Conservation (phyloP, 2,113 vertebrate species). For the Suricata suricatta region DNA sequence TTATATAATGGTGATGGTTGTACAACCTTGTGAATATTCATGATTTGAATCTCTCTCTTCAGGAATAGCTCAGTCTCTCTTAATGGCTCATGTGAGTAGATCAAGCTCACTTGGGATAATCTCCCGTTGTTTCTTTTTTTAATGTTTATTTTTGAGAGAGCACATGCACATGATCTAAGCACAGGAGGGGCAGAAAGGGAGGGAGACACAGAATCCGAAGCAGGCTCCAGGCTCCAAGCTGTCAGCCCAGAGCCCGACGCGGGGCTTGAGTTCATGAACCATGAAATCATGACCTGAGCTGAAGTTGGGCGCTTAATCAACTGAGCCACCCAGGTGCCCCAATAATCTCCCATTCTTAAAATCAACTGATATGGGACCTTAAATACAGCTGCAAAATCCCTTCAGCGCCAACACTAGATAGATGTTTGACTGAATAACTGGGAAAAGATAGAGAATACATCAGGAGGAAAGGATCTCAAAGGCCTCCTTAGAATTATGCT, state of each 20-base stretch:
- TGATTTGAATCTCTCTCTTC: background rate
- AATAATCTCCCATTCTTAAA: background rate
- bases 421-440: background rate
- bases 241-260: no score
- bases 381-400: background rate
- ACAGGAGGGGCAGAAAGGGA: no score
- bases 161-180: no score
- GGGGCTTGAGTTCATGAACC: no score
- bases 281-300: no score
- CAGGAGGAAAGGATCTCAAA: background rate
- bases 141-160: no score
- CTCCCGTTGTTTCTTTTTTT: no score
- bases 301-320: no score
- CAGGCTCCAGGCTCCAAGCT: no score
- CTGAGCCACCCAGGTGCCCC: no score
- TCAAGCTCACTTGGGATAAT: background rate
- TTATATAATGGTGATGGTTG: background rate
- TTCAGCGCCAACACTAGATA: background rate
- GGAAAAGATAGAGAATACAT: background rate
- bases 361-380: background rate
- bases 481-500: background rate
- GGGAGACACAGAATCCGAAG: no score
- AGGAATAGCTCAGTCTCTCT: background rate
- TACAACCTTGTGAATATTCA: background rate
- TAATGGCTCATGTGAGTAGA: background rate